Evolutionary conservation across 2,113 vertebrate species (phyloP).

Genomic region (Irena cyanogastra): DNA sequence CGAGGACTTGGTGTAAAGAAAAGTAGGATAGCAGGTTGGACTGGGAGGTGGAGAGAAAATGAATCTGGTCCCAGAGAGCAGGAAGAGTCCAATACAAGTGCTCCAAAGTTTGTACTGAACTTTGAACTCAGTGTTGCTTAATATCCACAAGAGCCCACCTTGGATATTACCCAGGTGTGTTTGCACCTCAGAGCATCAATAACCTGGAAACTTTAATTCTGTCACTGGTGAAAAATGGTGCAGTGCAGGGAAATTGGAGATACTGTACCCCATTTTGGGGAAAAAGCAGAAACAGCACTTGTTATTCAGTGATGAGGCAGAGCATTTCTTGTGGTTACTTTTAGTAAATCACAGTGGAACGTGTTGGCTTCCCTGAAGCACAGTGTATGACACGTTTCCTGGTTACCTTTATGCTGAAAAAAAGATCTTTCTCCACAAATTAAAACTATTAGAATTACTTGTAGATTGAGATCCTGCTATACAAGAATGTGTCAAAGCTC

Average conservation of each 20-base stretch:
- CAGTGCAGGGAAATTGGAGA: background rate
- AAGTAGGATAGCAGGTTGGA: background rate
- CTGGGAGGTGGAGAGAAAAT: background rate
- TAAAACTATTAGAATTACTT: background rate
- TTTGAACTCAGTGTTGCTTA: background rate
- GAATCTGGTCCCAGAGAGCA: background rate
- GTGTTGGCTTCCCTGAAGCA: background rate
- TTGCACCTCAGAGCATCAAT: accelerated
- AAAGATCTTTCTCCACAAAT: background rate
- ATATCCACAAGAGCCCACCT: background rate
- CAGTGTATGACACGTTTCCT: background rate
- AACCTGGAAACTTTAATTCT: background rate
- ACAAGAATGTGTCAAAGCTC: background rate
- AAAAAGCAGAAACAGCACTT: background rate
- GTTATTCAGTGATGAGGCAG: background rate
- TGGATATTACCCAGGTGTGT: background rate
- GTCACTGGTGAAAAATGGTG: background rate
- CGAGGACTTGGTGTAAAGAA: background rate
- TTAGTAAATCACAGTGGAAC: background rate
- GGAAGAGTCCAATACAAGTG: background rate
- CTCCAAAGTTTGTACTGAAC: background rate
- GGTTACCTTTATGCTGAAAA: background rate
- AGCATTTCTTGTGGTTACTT: background rate
- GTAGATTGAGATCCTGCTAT: background rate
- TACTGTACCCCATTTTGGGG: accelerated